A percentile compares a stretch with the other conserved stretches of the same genome.
Conservation (phyloP, 2,113 vertebrate species). For the Numenius arquata region DNA sequence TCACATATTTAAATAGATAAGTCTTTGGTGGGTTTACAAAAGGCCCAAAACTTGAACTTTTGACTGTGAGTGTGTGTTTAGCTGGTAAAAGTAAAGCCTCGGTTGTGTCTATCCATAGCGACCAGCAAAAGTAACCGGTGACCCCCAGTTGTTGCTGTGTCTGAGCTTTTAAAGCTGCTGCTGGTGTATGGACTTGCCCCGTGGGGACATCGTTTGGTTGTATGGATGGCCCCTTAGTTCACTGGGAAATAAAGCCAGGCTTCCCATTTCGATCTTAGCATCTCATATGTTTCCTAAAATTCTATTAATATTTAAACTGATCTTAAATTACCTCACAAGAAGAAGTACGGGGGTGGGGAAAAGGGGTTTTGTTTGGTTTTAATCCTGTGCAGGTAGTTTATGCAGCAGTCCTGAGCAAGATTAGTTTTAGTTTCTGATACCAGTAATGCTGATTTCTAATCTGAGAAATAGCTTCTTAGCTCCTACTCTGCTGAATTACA, state of each 20-base stretch:
- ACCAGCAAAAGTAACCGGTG: neutral
- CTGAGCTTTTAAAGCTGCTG: neutral
- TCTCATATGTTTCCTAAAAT: neutral
- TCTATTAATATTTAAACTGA: neutral
- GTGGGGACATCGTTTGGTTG: neutral
- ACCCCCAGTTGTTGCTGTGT: neutral
- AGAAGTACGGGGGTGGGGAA: fast-evolving
- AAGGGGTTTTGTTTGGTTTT: neutral
- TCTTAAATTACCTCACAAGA: neutral
- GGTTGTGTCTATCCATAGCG: neutral
- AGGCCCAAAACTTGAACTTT: neutral
- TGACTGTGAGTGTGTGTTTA: neutral
- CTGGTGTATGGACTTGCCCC: neutral
- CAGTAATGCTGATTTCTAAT: neutral
- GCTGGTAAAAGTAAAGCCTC: neutral
- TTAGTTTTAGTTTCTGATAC: neutral
- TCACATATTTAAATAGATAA: neutral
- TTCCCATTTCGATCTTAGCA: neutral
- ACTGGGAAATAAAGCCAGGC: neutral
- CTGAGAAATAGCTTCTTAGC: neutral
- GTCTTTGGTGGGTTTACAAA: neutral
- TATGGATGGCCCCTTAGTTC: neutral
- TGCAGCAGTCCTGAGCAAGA: neutral
- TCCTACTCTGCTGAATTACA: neutral
- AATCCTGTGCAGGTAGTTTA: neutral